phyloP scores from a whole-genome alignment of 2,888 invertebrate species.

The Xanthorhoe designata region DNA sequence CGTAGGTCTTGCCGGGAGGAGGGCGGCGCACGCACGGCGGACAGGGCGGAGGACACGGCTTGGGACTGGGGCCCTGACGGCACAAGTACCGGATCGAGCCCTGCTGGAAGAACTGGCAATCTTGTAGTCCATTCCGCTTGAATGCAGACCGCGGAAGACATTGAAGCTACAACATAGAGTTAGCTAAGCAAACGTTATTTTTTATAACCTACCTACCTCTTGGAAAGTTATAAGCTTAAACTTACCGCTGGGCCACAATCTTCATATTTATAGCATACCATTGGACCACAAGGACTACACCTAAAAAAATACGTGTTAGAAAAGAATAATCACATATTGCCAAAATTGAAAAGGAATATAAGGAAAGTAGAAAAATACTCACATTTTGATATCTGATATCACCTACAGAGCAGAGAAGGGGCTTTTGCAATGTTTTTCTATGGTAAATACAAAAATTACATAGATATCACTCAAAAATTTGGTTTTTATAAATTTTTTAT shows the following conservation, averaged over 20 bases:
- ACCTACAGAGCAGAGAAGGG: constrained; percentile 42
- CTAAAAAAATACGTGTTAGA: constrained; percentile 52
- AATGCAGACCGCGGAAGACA: constrained; percentile 82
- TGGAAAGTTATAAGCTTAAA: constrained; percentile 7
- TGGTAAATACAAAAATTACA: constrained; percentile 45
- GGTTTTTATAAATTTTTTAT: constrained; percentile 49
- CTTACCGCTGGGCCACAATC: constrained; percentile 81
- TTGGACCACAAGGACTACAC: constrained; percentile 81
- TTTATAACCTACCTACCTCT: background rate
- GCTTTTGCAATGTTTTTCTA: constrained; percentile 45
- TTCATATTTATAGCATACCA: constrained; percentile 83
- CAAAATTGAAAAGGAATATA: too few species aligned
- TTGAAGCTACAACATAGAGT: constrained; percentile 66
- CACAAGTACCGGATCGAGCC: constrained; percentile 82
- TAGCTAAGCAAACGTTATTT: constrained; percentile 18
- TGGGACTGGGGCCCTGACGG: constrained; percentile 66
- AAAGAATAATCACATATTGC: background rate
- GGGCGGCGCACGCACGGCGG: constrained; percentile 80
- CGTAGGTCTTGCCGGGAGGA: constrained; percentile 80
- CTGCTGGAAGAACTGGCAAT: constrained; percentile 82
- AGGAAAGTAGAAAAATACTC: constrained; percentile 40
- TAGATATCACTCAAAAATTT: constrained; percentile 56
- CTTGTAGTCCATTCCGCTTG: constrained; percentile 83
- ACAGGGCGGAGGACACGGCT: constrained; percentile 74
- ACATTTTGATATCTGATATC: constrained; percentile 45